phyloP scores from a whole-genome alignment of 2,797 vertebrate species.

The Allenopithecus nigroviridis region DNA sequence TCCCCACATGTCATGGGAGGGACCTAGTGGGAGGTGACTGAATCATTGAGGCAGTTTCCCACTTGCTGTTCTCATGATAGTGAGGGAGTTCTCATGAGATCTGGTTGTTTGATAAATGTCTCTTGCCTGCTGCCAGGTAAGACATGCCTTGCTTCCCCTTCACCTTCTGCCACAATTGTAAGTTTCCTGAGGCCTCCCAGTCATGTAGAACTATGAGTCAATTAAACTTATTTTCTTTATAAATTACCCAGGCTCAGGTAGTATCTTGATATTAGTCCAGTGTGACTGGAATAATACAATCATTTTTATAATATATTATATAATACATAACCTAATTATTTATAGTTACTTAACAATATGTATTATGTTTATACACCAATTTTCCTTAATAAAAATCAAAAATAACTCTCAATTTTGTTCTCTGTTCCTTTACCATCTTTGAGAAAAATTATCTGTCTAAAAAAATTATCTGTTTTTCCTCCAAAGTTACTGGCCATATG shows the following conservation, averaged over 20 bases:
- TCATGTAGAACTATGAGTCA: background rate
- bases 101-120: background rate
- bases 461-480: background rate
- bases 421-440: background rate
- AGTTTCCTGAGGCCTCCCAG: background rate
- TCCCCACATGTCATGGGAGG: background rate
- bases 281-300: background rate
- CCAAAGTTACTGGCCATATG: background rate
- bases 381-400: background rate
- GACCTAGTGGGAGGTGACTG: background rate
- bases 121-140: background rate
- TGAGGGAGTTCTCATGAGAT: background rate
- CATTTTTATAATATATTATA: background rate
- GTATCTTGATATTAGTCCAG: background rate
- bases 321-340: background rate
- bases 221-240: background rate
- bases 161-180: background rate
- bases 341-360: background rate
- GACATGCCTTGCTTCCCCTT: background rate
- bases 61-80: background rate
- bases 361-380: background rate
- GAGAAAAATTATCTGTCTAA: slow-evolving; percentile 14
- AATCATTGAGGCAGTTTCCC: background rate
- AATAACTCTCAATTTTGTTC: slow-evolving; percentile 26
- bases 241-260: background rate